Percentiles rank a stretch among this genome's conserved stretches.
These are phyloP conservation scores for Cheilosia impressa DNA, from an alignment of 2,888 invertebrate genomes.

Conservation along the genomic window DNA sequence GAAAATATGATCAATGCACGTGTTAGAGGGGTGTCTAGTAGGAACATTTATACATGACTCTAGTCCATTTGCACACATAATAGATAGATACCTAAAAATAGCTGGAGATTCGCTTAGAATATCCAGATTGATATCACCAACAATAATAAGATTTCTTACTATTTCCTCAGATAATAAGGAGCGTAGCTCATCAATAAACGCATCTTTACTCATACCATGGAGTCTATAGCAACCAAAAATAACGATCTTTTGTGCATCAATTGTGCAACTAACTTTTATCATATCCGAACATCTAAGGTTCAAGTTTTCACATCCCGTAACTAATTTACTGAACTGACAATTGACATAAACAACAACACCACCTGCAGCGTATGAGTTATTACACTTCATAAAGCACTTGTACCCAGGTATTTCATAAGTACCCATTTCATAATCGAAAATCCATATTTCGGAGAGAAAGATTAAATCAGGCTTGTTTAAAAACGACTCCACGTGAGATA, in stretches of 20 bases:
- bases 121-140: conserved; percentile 3
- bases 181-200: background rate
- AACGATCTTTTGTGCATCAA: background rate
- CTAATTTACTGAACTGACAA: background rate
- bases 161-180: background rate
- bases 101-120: background rate
- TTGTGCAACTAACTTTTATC: background rate
- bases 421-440: conserved; percentile 14
- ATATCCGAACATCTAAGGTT: background rate
- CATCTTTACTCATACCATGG: background rate
- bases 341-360: conserved; percentile 8
- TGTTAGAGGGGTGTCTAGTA: too few relatives aligned
- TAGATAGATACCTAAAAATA: background rate
- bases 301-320: background rate
- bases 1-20: too few relatives aligned
- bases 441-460: conserved; percentile 13
- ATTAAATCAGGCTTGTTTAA: background rate
- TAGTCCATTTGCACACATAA: background rate
- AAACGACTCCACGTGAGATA: conserved; percentile 4
- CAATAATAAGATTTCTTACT: background rate
- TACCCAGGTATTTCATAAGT: conserved; percentile 12
- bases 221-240: background rate
- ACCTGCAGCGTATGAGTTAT: conserved; percentile 19
- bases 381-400: background rate
- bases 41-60: background rate